These are phyloP conservation scores for Artibeus lituratus DNA, from an alignment of 2,797 vertebrate genomes.

Conservation along the genomic window DNA sequence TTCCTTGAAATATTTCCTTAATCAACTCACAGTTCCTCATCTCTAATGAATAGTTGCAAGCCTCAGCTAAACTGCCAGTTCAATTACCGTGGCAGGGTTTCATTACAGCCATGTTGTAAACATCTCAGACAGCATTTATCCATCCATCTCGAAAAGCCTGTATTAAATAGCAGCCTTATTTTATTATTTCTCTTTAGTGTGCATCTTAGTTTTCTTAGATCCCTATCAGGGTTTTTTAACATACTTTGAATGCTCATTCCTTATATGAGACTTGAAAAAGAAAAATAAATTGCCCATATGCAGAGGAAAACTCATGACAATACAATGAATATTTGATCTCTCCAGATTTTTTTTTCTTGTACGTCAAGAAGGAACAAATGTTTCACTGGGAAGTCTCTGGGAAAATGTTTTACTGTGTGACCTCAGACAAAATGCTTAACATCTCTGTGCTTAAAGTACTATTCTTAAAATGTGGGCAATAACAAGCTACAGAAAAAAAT, in stretches of 20 bases:
- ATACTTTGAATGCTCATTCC: not conserved
- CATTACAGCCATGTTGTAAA: conserved; percentile 43
- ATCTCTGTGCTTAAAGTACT: not conserved
- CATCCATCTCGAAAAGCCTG: conserved; percentile 1
- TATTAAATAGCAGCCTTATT: not conserved
- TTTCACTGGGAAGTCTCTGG: not conserved
- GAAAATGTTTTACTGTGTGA: not conserved
- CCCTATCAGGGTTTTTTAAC: not conserved
- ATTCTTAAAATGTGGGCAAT: not conserved
- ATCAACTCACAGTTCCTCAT: conserved; percentile 52
- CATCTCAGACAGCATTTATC: conserved; percentile 55
- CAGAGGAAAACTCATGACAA: not conserved
- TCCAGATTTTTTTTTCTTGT: not conserved
- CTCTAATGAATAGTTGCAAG: conserved; percentile 57
- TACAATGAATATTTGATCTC: not conserved
- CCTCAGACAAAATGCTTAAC: not conserved
- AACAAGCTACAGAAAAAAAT: not conserved
- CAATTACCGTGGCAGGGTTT: conserved; percentile 42
- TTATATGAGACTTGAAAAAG: not conserved
- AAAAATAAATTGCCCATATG: not conserved
- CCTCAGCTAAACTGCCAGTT: conserved; percentile 43
- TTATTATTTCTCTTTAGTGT: conserved; percentile 10
- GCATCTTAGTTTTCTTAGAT: not conserved
- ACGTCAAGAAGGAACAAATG: not conserved
- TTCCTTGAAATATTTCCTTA: conserved; percentile 59